Base-by-base conservation (phyloP, 2,113 vertebrate species). In the Dipodomys spectabilis region DNA sequence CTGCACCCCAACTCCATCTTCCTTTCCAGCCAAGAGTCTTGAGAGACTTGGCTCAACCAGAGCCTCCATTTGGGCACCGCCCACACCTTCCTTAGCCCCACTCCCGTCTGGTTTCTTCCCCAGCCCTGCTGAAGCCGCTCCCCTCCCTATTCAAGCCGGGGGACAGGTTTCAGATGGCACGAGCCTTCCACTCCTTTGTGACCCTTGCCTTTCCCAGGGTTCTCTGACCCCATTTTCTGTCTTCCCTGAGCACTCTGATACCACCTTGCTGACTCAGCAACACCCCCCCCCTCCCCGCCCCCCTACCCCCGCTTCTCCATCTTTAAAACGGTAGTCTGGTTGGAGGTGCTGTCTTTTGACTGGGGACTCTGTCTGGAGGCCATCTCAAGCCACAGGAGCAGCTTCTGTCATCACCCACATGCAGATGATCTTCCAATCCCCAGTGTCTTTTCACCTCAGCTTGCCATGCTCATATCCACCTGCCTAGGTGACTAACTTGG, bases 201-300 rank as follows among this genome's bases (percentile, higher is more conserved):
- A 64, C 45, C 18, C 77, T 73, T 79, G 20, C 69, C 39, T 83
- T 83, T 79, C 28, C 67, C 82, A 80, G 13, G 30, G 67, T 90
- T 86, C 86, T 83, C 88, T 57, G 67, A 49, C 53, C 32, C 65
- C n/a, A 0, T n/a, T 13, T 79, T 89, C 82, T 67, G 57, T 45
- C 65, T 87, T 71, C 79, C 81, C 80, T 60, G 39, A 57, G 44
- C 82, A 32, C 30, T 60, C 72, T 57, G 20, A 27, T 20, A 68
- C 74, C 53, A 1, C 94, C 92, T 71, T 81, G 94, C 95, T 78
- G 81, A 95, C 77, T 93, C 91, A 57, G 53, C 15, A 78, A n/a
- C n/a, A n/a, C n/a, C n/a, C 78, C 62, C 62, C 82, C 68, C 49
- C 9, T 44, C 44, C 32, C 16, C 0, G 0, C 64, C 83, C 89